Evolutionary conservation across 1,140 invertebrate species (phyloP).

Genomic region (Magallana ariakensis): DNA sequence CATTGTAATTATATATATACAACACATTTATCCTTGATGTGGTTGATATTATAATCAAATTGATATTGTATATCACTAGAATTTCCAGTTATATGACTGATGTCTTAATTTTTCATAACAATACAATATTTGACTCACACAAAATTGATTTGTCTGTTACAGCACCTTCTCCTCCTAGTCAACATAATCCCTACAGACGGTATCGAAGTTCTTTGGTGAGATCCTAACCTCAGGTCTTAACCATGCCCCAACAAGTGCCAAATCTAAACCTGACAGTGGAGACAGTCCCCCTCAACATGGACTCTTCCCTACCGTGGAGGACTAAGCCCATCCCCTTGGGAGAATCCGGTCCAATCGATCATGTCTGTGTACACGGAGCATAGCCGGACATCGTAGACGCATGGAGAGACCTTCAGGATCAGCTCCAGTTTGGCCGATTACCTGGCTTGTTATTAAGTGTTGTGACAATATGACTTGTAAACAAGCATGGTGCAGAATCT

Average conservation of each 20-base stretch:
- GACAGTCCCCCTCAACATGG: background rate
- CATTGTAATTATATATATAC: too few relatives aligned
- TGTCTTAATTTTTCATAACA: too few relatives aligned
- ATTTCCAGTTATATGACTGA: too few relatives aligned
- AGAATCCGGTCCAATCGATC: background rate
- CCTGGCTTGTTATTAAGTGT: background rate
- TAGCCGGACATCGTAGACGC: too few relatives aligned
- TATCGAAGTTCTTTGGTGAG: slow-evolving; percentile 36
- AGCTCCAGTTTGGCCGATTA: background rate
- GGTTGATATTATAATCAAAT: too few relatives aligned
- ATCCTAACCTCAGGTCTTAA: slow-evolving; percentile 20
- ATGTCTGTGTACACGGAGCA: too few relatives aligned
- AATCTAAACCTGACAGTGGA: slow-evolving; percentile 19
- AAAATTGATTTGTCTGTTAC: slow-evolving; percentile 11
- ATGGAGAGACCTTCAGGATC: background rate
- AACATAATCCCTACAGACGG: slow-evolving; percentile 57
- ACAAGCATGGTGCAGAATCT: slow-evolving; percentile 28
- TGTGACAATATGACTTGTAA: background rate
- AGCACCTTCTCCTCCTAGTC: slow-evolving; percentile 60
- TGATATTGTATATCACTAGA: too few relatives aligned
- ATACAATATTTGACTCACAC: too few relatives aligned
- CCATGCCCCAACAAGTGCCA: slow-evolving; percentile 15
- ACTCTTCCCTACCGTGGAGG: background rate
- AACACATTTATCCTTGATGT: too few relatives aligned
- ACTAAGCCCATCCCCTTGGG: background rate